A percentile compares a stretch with the other conserved stretches of the same genome.
phyloP scores from a whole-genome alignment of 2,888 invertebrate genomes.

The Cosmia trapezina region DNA sequence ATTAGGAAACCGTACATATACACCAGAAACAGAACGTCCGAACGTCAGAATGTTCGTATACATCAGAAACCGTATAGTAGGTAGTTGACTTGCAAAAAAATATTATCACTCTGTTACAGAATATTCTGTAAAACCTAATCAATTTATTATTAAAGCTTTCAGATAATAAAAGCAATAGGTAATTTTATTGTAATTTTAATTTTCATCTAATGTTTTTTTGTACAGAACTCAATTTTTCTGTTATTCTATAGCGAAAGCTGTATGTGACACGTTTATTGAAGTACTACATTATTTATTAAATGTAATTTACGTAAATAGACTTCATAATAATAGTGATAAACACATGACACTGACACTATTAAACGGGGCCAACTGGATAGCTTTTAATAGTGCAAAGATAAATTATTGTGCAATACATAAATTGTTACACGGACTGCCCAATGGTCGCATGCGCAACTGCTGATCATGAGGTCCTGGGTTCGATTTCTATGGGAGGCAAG shows the following conservation, averaged over 20 bases:
- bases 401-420: conserved; percentile 27
- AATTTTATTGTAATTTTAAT: neutral
- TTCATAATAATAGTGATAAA: conserved; percentile 45
- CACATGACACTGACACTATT: conserved; percentile 62
- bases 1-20: too few species aligned
- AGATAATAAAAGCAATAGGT: neutral
- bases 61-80: neutral
- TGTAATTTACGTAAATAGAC: conserved; percentile 57
- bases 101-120: neutral
- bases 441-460: too few species aligned
- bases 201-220: neutral
- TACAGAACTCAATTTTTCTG: neutral
- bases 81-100: too few species aligned
- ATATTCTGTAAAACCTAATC: neutral
- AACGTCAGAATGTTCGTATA: too few species aligned
- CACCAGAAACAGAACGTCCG: too few species aligned
- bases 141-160: neutral
- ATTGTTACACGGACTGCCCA: neutral
- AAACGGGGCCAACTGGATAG: conserved; percentile 34
- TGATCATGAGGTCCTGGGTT: too few species aligned
- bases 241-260: conserved; percentile 16
- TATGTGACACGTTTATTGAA: conserved; percentile 18
- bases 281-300: conserved; percentile 29
- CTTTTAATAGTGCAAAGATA: conserved; percentile 24
- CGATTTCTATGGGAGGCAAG: too few species aligned